Evolutionary conservation across 1,140 invertebrate genomes (phyloP).

Genomic region (Temnothorax curvispinosus): DNA sequence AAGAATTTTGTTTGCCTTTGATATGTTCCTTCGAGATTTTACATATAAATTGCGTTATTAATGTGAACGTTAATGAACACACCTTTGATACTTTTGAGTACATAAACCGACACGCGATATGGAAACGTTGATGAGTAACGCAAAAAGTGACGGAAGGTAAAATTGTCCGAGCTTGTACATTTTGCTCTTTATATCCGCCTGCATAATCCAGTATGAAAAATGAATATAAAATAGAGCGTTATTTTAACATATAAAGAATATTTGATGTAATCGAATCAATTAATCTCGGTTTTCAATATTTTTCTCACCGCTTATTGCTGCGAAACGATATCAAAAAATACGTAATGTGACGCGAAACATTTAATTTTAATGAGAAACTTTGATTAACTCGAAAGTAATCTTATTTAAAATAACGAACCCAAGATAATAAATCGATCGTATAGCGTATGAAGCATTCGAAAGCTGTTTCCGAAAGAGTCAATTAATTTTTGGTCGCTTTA

Average conservation of each 20-base stretch:
- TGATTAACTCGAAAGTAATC: neutral
- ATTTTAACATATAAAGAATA: constrained; percentile 1
- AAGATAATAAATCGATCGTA: neutral
- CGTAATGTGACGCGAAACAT: neutral
- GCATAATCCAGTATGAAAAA: neutral
- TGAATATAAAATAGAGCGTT: constrained; percentile 28
- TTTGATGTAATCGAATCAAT: constrained; percentile 14
- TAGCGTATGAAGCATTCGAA: neutral
- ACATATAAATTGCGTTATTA: constrained; percentile 62
- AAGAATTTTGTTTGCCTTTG: constrained; percentile 51
- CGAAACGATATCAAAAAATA: constrained; percentile 5
- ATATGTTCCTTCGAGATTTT: constrained; percentile 55
- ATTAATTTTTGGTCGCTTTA: constrained; percentile 29
- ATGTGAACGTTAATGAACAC: constrained; percentile 50
- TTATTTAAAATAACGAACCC: neutral
- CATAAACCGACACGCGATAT: constrained; percentile 50
- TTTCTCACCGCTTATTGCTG: neutral
- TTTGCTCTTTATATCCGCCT: constrained; percentile 7
- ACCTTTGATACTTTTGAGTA: constrained; percentile 47
- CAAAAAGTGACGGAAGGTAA: constrained; percentile 11
- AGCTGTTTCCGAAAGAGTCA: neutral
- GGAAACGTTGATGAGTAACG: constrained; percentile 40
- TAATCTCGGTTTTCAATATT: neutral
- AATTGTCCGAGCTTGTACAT: constrained; percentile 2
- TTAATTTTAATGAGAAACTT: neutral